Evolutionary conservation across 2,797 vertebrate species (phyloP).

Genomic region (Enteromius treurensis): DNA sequence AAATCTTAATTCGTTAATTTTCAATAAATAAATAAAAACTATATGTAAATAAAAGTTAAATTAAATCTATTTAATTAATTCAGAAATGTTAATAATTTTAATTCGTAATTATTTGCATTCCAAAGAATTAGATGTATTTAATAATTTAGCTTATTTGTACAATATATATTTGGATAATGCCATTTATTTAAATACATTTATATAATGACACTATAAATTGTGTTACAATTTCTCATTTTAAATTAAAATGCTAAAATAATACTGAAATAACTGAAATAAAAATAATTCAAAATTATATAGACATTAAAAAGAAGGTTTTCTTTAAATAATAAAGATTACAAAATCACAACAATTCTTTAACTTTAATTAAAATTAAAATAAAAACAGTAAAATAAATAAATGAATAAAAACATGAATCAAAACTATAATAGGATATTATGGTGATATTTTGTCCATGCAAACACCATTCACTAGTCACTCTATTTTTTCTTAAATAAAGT

Average conservation of each 20-base stretch:
- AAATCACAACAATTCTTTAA: background rate
- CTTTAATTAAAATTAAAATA: background rate
- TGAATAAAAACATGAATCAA: background rate
- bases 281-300: background rate
- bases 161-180: no score
- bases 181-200: no score
- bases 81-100: background rate
- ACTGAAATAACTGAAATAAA: background rate
- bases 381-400: background rate
- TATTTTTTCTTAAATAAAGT: no score
- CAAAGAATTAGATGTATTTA: background rate
- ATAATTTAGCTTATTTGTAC: background rate
- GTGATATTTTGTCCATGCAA: background rate
- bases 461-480: no score
- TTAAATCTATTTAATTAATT: background rate
- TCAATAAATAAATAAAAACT: background rate
- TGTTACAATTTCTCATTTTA: background rate
- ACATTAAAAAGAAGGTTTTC: background rate
- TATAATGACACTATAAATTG: no score
- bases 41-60: background rate
- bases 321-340: background rate
- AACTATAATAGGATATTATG: background rate
- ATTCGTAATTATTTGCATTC: background rate
- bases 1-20: background rate
- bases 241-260: background rate